A percentile compares a stretch with the other conserved stretches of the same genome.
These are phyloP conservation scores for Tortrix viridana DNA, from an alignment of 2,888 invertebrate species.

Conservation along the genomic window DNA sequence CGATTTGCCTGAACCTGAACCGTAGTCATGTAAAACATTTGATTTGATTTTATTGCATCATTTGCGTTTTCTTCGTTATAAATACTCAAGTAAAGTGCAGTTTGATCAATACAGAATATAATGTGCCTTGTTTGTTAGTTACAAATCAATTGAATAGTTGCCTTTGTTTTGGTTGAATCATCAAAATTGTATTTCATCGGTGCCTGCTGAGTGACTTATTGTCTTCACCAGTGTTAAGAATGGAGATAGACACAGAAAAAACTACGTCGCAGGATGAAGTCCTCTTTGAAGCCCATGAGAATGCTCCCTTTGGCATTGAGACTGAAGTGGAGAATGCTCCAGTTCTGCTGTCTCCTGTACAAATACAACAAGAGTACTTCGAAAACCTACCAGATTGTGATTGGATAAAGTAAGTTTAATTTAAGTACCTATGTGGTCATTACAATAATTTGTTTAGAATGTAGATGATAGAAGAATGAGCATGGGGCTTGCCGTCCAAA, in stretches of 20 bases:
- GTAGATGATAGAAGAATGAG: too few species aligned
- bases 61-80: too few species aligned
- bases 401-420: conserved; percentile 75
- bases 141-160: background rate
- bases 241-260: conserved; percentile 22
- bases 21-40: too few species aligned
- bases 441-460: too few species aligned
- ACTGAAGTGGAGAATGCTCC: conserved; percentile 11
- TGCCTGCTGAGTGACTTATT: background rate
- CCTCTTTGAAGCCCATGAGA: conserved; percentile 31
- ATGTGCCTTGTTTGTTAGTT: too few species aligned
- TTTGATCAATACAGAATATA: too few species aligned
- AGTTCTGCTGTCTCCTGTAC: conserved; percentile 59
- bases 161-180: conserved; percentile 18
- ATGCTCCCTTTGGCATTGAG: conserved; percentile 28
- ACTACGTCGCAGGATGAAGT: conserved; percentile 25
- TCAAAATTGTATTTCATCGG: conserved; percentile 16
- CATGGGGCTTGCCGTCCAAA: too few species aligned
- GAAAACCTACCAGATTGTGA: conserved; percentile 84
- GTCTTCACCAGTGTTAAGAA: background rate
- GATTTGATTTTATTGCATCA: too few species aligned
- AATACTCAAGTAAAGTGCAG: too few species aligned
- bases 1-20: too few species aligned
- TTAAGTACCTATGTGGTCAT: background rate
- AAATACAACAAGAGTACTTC: conserved; percentile 83